phyloP scores from a whole-genome alignment of 2,797 vertebrate species.

The Setipinna tenuifilis region DNA sequence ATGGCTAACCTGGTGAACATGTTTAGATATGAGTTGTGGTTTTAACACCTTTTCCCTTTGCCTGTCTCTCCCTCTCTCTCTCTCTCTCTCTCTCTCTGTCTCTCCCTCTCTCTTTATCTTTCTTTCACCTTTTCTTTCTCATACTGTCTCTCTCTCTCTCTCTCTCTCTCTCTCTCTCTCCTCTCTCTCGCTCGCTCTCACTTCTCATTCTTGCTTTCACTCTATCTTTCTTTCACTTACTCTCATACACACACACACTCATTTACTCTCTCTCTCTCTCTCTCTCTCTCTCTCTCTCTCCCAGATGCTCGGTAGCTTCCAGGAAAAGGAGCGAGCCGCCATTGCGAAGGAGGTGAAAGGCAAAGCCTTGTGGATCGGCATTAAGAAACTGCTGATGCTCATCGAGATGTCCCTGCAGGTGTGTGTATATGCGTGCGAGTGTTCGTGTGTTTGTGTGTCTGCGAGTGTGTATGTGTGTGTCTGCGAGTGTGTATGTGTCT shows the following conservation, averaged over 20 bases:
- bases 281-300: neutral
- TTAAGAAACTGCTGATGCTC: conserved; percentile 96
- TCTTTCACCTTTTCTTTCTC: too few relatives aligned
- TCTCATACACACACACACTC: conserved; percentile 26
- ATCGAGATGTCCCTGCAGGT: conserved; percentile 97
- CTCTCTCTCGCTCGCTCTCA: too few relatives aligned
- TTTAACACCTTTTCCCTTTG: neutral
- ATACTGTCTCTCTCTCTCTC: too few relatives aligned
- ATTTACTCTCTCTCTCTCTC: neutral
- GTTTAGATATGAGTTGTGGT: conserved; percentile 15
- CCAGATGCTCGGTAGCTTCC: conserved; percentile 91
- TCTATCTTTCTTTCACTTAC: neutral
- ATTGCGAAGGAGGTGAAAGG: conserved; percentile 86
- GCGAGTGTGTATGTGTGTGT: neutral
- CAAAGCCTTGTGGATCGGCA: conserved; percentile 85
- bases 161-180: too few relatives aligned
- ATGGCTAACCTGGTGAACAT: neutral
- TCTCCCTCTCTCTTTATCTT: too few relatives aligned
- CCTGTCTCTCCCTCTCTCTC: too few relatives aligned
- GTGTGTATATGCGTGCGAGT: conserved; percentile 52
- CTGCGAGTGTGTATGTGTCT: conserved; percentile 11
- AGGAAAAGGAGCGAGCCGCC: conserved; percentile 84
- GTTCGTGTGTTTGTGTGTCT: neutral
- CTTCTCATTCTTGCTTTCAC: too few relatives aligned
- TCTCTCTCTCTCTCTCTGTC: too few relatives aligned